Base-by-base conservation (phyloP, 2,797 vertebrate genomes). In the Rhadinocentrus ornatus region DNA sequence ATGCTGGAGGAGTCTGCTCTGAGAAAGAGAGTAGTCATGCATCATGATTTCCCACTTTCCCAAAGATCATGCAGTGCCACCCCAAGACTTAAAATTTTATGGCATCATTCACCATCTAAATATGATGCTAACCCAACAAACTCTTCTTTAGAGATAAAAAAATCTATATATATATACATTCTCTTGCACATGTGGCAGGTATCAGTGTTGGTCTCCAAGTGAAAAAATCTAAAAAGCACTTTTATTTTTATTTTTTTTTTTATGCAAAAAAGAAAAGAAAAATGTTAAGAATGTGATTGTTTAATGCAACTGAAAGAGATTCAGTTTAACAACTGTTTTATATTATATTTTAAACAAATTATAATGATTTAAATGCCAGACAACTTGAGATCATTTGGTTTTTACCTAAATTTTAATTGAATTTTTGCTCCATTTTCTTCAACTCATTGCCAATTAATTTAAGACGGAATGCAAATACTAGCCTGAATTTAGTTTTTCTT, bases 51-150 rank as follows among this genome's bases (percentile, higher is more conserved):
- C 84, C 90, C 77, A 85, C 74, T 92, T 95, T 94, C 92, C 96
- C 95, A 96, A 96, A 97, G 95, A 96, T 93, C 88, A 89, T 92
- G 83, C 88, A 93, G 95, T 95, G 92, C 94, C 95, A 93, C 93
- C 92, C 80, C 78, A 90, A 89, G 74, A 91, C 85, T 86, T 86
- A 74, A 87, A 79, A 86, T 85, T 80, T 81, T 65, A 67, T 74
- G 74, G 92, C 92, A 88, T 93, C 92, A 62, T 90, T 93, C 92
- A 90, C 86, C 90, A 91, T 82, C 72, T 90, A 87, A 88, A 87
- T 89, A 90, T 90, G 91, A 94, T 65, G 65, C 87, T 88, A 81
- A 91, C 89, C 89, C 87, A 87, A 93, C 88, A 84, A 95, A 89
- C 93, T 94, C 95, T 96, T 91, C 86, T 95, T 73, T 81, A 82